phyloP scores from a whole-genome alignment of 2,113 vertebrate genomes.

The Hemibagrus wyckioides region DNA sequence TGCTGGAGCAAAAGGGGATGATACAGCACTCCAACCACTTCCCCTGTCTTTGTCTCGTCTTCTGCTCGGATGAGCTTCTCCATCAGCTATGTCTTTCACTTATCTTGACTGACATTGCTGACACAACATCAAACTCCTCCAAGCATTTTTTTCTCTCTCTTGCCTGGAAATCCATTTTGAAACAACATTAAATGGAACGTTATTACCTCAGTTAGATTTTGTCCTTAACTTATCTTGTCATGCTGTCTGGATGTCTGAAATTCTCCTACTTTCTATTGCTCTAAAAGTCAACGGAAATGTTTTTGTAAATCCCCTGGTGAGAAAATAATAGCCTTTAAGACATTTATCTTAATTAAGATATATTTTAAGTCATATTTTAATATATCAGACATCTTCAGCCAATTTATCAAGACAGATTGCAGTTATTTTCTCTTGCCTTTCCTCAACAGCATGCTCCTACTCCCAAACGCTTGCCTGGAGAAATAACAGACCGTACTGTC shows the following conservation, averaged over 20 bases:
- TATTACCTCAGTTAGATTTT: neutral
- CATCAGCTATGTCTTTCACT: slow-evolving; percentile 38
- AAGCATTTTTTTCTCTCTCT: slow-evolving; percentile 44
- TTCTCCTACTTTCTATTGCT: slow-evolving; percentile 45
- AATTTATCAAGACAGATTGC: slow-evolving; percentile 35
- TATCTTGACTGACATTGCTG: slow-evolving; percentile 51
- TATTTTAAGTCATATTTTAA: no score
- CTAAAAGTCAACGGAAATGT: slow-evolving; percentile 66
- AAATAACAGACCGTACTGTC: slow-evolving; percentile 76
- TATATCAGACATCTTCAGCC: slow-evolving; percentile 13
- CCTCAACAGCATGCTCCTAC: slow-evolving; percentile 68
- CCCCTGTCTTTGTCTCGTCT: neutral
- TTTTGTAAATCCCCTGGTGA: slow-evolving; percentile 45
- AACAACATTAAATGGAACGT: slow-evolving; percentile 13
- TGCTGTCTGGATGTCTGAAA: slow-evolving; percentile 3
- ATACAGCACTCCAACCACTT: neutral
- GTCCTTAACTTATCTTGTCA: slow-evolving; percentile 3
- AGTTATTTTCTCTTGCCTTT: slow-evolving; percentile 41
- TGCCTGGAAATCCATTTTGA: slow-evolving; percentile 42
- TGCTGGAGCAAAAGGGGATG: neutral
- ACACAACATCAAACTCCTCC: slow-evolving; percentile 30
- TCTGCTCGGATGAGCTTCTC: slow-evolving; percentile 45
- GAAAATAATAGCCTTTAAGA: slow-evolving; percentile 49
- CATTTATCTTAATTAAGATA: no score
- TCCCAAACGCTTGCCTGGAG: slow-evolving; percentile 76